Conservation (phyloP, 2,888 invertebrate species). For the Macrosiphum euphorbiae region DNA sequence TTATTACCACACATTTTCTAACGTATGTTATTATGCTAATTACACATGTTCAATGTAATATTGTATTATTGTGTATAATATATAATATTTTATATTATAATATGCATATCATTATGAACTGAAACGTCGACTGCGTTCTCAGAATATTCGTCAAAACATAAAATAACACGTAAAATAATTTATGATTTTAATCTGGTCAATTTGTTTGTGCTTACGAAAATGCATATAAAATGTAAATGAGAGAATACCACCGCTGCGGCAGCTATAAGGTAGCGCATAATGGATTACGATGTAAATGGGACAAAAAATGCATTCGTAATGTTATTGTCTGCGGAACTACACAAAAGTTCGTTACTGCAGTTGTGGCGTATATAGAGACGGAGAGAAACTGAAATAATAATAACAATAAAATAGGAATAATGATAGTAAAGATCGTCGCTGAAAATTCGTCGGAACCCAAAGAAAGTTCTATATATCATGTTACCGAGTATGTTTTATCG, state of each 20-base stretch:
- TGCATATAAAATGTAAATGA: background rate
- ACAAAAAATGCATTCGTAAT: background rate
- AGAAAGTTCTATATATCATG: background rate
- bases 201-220: background rate
- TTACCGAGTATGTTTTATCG: constrained; percentile 33
- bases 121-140: background rate
- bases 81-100: background rate
- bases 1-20: background rate
- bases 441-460: background rate
- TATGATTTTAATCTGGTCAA: background rate
- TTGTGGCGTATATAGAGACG: background rate
- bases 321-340: background rate
- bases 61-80: background rate
- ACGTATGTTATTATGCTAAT: background rate
- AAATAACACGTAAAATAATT: background rate
- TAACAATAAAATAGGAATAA: background rate
- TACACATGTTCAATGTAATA: background rate
- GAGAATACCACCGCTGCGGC: background rate
- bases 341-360: background rate
- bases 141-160: background rate
- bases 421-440: background rate
- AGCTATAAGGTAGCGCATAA: background rate
- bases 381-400: background rate
- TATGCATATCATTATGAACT: background rate
- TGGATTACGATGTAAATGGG: background rate